These are phyloP conservation scores for Sceloporus undulatus DNA, from an alignment of 2,113 vertebrate species.

Conservation along the genomic window DNA sequence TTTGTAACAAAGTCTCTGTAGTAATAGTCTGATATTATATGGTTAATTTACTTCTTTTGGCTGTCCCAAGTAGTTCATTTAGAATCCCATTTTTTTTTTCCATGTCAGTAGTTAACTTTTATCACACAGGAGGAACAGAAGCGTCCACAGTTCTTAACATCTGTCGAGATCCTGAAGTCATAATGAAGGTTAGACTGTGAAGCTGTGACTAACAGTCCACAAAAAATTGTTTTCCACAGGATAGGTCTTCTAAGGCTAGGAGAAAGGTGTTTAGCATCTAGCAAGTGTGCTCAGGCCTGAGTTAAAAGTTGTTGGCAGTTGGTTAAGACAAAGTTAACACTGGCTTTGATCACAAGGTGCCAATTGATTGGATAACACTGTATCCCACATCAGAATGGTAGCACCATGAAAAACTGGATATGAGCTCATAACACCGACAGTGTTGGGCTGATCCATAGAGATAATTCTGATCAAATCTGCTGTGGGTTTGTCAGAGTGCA, in stretches of 20 bases:
- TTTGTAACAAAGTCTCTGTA: not conserved
- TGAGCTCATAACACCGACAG: constrained; percentile 53
- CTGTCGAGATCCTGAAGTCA: not conserved
- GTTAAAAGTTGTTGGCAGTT: constrained; percentile 32
- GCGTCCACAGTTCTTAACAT: not conserved
- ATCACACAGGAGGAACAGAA: constrained; percentile 19
- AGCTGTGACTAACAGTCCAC: not conserved
- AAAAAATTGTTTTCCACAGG: constrained; percentile 27
- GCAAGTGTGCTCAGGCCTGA: constrained; percentile 46
- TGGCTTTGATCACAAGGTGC: constrained; percentile 41
- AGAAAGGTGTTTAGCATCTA: constrained; percentile 33
- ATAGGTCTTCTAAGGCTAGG: constrained; percentile 23
- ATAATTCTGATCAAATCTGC: constrained; percentile 56
- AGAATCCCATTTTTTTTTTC: not conserved
- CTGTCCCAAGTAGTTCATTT: constrained; percentile 3
- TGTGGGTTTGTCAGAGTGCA: constrained; percentile 57
- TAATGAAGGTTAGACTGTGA: constrained; percentile 12
- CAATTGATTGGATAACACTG: constrained; percentile 44
- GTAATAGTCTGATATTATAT: not conserved
- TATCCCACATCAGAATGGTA: constrained; percentile 67
- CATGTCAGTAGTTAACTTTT: not conserved
- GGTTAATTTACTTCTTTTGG: not conserved
- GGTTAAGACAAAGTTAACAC: constrained; percentile 40
- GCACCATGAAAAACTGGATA: constrained; percentile 75
- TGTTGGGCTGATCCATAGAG: constrained; percentile 26